A percentile compares a stretch with the other conserved stretches of the same genome.
phyloP scores from a whole-genome alignment of 2,888 invertebrate species.

The Dryococelus australis region DNA sequence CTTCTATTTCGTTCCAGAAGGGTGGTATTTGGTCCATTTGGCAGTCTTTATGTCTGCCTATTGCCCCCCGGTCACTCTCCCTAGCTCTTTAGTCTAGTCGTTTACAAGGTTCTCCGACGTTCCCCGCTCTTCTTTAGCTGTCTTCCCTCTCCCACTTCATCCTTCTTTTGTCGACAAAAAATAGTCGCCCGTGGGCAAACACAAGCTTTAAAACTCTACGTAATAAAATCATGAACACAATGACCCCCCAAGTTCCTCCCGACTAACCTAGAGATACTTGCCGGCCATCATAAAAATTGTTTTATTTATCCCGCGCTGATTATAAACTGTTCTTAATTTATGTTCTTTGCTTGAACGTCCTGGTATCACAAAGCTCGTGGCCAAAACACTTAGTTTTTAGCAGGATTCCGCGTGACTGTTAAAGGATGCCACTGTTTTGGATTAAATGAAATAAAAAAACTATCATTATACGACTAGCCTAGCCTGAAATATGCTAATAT shows the following conservation, averaged over 20 bases:
- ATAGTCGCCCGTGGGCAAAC: slow-evolving; percentile 7
- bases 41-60: neutral
- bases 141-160: too few species aligned
- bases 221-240: slow-evolving; percentile 1
- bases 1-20: neutral
- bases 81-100: neutral
- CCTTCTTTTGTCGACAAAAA: neutral
- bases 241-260: neutral
- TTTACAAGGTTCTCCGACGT: neutral
- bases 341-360: too few species aligned
- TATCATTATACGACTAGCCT: too few species aligned
- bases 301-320: neutral
- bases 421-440: too few species aligned
- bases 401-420: too few species aligned
- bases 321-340: too few species aligned
- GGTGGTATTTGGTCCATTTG: neutral
- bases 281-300: neutral
- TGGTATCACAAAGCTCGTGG: too few species aligned
- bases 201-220: neutral
- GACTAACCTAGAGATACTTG: neutral
- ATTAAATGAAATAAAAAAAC: too few species aligned
- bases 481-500: too few species aligned
- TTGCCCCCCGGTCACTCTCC: neutral
- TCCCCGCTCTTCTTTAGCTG: neutral
- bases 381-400: too few species aligned